Percentiles rank a stretch among this genome's conserved stretches.
Conservation (phyloP, 2,888 invertebrate species). For the Zaprionus obscuricornis region DNA sequence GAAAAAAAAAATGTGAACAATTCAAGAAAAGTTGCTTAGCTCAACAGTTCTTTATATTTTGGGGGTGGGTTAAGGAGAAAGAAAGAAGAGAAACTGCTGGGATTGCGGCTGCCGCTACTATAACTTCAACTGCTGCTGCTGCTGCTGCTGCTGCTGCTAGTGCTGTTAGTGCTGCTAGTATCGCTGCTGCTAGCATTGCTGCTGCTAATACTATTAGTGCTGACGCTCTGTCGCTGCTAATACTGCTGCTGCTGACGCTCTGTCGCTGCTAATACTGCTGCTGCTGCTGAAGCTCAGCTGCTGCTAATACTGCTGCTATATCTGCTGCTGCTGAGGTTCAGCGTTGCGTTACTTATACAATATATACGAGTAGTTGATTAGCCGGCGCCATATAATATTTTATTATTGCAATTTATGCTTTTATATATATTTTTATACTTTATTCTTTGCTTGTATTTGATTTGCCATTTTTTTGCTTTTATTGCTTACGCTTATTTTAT, state of each 20-base stretch:
- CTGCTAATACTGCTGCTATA: no score
- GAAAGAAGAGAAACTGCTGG: conserved; percentile 18
- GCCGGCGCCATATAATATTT: conserved; percentile 24
- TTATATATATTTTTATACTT: conserved; percentile 28
- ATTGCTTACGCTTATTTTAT: conserved; percentile 34
- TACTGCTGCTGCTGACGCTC: no score
- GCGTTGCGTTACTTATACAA: no score
- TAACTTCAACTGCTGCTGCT: no score
- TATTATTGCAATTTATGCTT: conserved; percentile 50
- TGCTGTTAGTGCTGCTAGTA: conserved; percentile 1
- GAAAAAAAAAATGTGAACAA: conserved; percentile 19
- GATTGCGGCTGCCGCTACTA: no score
- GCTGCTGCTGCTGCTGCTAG: conserved; percentile 4
- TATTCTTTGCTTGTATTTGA: conserved; percentile 36
- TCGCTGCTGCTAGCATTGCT: conserved; percentile 9
- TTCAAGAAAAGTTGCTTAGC: conserved; percentile 48
- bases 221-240: no score
- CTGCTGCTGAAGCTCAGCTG: no score
- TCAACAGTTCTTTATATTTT: conserved; percentile 35
- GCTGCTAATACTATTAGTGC: no score
- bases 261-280: no score
- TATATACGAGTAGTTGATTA: conserved; percentile 69
- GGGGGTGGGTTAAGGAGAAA: no score
- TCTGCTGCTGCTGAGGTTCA: no score
- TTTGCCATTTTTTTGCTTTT: conserved; percentile 38